Percentiles rank a stretch among this genome's conserved stretches.
Evolutionary conservation across 2,888 invertebrate species (phyloP).

Genomic region (Acanthoscelides obtectus): DNA sequence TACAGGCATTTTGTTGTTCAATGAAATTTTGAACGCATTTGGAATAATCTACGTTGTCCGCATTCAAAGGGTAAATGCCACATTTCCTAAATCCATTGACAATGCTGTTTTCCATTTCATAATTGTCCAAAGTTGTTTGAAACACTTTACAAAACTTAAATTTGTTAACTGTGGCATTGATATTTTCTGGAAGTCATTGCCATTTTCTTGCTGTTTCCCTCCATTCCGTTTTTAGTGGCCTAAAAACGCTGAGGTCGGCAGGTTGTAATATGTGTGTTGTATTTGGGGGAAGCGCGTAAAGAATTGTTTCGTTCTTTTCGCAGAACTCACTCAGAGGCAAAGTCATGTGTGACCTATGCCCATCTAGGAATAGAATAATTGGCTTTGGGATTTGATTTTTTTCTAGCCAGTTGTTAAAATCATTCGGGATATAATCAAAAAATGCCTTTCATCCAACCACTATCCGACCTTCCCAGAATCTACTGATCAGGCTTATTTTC

Average conservation of each 20-base stretch:
- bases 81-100: constrained; percentile 6
- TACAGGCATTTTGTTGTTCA: not conserved
- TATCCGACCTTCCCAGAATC: constrained; percentile 13
- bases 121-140: constrained; percentile 4
- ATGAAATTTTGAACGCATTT: constrained; percentile 7
- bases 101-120: constrained; percentile 1
- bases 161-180: constrained; percentile 2
- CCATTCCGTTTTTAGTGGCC: constrained; percentile 11
- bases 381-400: not conserved
- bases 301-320: constrained; percentile 25
- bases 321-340: constrained; percentile 29
- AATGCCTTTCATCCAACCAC: constrained; percentile 20
- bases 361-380: not conserved
- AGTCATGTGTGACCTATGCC: not conserved
- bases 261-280: constrained; percentile 15
- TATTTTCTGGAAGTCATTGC: constrained; percentile 4
- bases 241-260: constrained; percentile 15
- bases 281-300: constrained; percentile 19
- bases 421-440: constrained; percentile 6
- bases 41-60: constrained; percentile 6
- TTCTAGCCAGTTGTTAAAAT: not conserved
- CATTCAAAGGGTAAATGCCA: constrained; percentile 1
- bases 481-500: constrained; percentile 21
- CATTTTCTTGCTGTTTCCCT: constrained; percentile 10
- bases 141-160: constrained; percentile 11